Percentiles rank a stretch among this genome's conserved stretches.
Evolutionary conservation across 2,797 vertebrate genomes (phyloP).

Genomic region (Cyclura pinguis): DNA sequence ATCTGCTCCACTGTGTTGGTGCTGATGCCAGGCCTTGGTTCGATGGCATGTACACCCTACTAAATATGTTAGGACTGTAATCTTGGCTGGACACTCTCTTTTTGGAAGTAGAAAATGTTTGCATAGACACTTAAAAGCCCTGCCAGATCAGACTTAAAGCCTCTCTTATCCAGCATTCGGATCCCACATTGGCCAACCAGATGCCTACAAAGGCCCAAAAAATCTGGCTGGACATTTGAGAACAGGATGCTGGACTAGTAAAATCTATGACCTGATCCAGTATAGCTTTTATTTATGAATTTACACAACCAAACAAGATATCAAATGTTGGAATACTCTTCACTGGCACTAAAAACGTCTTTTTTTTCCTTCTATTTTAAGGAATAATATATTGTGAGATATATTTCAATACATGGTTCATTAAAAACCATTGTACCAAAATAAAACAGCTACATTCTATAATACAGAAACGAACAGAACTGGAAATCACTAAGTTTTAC

Average conservation of each 20-base stretch:
- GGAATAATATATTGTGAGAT: background rate
- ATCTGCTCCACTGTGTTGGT: background rate
- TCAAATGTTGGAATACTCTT: background rate
- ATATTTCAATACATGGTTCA: too few species aligned
- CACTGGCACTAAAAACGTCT: background rate
- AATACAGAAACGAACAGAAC: too few species aligned
- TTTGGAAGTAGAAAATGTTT: background rate
- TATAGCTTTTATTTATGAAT: background rate
- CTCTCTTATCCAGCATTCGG: too few species aligned
- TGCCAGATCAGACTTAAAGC: background rate
- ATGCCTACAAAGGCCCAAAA: background rate
- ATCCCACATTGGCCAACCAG: background rate
- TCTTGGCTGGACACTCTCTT: background rate
- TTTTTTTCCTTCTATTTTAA: background rate
- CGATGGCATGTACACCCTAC: background rate
- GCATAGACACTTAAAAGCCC: background rate
- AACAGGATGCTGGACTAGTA: too few species aligned
- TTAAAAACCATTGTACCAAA: too few species aligned
- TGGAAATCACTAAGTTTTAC: too few species aligned
- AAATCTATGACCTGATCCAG: background rate
- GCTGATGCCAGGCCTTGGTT: background rate
- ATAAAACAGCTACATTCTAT: too few species aligned
- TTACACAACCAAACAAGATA: background rate
- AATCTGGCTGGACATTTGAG: background rate
- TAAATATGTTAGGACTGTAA: background rate